Base-by-base conservation (phyloP, 1,140 invertebrate genomes). In the Nasonia longicornis region DNA sequence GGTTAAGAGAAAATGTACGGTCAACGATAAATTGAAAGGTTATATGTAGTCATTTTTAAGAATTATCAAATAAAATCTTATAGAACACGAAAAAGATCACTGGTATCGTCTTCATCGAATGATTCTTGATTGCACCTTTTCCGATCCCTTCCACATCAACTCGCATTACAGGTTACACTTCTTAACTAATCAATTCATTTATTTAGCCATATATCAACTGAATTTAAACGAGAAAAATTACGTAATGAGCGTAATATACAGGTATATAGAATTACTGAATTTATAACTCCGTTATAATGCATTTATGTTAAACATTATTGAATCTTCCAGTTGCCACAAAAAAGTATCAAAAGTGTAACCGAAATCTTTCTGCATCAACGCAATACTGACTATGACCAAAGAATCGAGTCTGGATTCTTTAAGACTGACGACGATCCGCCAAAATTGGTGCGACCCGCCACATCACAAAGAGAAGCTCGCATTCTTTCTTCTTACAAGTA, bases 401-500 rank as follows among this genome's bases (percentile, higher is more conserved):
- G 26, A 66, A 38, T 29, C 29, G 70, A 29, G 38, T 70, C 52
- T 48, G 14, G 35, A 29, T 58, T 67, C 20, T 74, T 75, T 22
- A 7, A 64, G 48, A 70, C 2, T 72, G 52, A 80, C n/a, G 58
- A 58, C 35, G 48, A 71, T 48, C 20, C 29, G 52, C 69, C n/a
- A 72, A 72, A 79, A 26, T 64, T 35, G 22, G 45, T 69, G 35
- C 66, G 12, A 52, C 48, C 42, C 66, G 29, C 11, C n/a, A 71
- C 16, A 58, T 31, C 70, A 35, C 26, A 69, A 12, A 48, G 69
- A 77, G 69, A 81, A 77, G 48, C 63, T 77, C 67, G 48, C 75
- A 20, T 76, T 71, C 38, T n/a, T 83, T 83, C 77, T 77, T 80
- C 81, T 82, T 84, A 84, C 76, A 82, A 76, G 70, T 80, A 81